Evolutionary conservation across 2,797 vertebrate species (phyloP).

Genomic region (Simalia tracyae): DNA sequence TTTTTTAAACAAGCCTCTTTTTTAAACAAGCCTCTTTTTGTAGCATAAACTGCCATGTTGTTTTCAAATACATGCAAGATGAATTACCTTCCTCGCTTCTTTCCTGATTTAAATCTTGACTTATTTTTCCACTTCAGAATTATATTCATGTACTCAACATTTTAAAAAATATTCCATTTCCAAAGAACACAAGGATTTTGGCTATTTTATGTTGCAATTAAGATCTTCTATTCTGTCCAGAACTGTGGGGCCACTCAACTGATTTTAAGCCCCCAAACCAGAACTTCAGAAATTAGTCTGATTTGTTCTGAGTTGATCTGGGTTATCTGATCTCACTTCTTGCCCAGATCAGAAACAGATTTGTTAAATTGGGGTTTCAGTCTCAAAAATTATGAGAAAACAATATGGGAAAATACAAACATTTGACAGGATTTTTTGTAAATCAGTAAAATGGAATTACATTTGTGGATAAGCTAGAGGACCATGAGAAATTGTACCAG

Average conservation of each 20-base stretch:
- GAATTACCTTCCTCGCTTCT: neutral
- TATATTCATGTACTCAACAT: neutral
- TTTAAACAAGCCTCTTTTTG: too few relatives aligned
- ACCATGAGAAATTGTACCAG: neutral
- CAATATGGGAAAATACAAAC: neutral
- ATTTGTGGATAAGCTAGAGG: neutral
- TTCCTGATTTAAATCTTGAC: constrained; percentile 13
- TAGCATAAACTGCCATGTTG: neutral
- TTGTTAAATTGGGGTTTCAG: neutral
- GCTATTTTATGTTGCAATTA: too few relatives aligned
- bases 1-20: too few relatives aligned
- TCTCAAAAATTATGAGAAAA: neutral
- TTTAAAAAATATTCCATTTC: neutral
- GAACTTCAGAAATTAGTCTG: neutral
- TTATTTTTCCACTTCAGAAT: neutral
- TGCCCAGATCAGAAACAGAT: neutral
- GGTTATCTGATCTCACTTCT: neutral
- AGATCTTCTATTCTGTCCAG: neutral
- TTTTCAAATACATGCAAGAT: neutral
- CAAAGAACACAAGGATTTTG: neutral
- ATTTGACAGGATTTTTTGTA: neutral
- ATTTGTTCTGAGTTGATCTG: neutral
- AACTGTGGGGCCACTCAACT: too few relatives aligned
- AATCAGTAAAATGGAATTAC: neutral
- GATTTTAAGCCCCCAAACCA: too few relatives aligned